A percentile compares a stretch with the other conserved stretches of the same genome.
Evolutionary conservation across 2,797 vertebrate genomes (phyloP).

Genomic region (Arnoldichthys spilopterus): DNA sequence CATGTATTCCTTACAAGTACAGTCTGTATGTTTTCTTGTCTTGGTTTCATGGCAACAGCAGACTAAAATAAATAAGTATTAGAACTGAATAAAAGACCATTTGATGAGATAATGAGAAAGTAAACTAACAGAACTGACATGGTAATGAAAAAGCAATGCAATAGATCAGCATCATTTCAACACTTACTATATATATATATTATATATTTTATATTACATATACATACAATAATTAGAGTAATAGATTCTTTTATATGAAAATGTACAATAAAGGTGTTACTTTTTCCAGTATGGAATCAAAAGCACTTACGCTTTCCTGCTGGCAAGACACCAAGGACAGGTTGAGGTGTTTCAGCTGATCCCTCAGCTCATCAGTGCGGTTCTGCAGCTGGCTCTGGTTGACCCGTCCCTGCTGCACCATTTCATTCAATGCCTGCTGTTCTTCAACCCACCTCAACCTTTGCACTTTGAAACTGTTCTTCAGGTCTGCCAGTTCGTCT

Average conservation of each 20-base stretch:
- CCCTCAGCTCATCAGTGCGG: conserved; percentile 47
- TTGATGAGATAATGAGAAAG: not conserved
- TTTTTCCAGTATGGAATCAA: not conserved
- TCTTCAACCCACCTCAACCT: conserved; percentile 53
- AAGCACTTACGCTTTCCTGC: conserved; percentile 67
- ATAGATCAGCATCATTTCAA: too few species aligned
- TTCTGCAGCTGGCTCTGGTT: conserved; percentile 39
- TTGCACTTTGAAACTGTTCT: conserved; percentile 52
- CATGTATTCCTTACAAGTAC: not conserved
- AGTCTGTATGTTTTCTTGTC: not conserved
- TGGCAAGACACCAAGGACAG: conserved; percentile 61
- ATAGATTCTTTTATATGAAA: not conserved
- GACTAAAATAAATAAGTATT: not conserved
- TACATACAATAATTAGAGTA: not conserved
- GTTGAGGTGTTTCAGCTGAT: conserved; percentile 59
- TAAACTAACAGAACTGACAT: not conserved
- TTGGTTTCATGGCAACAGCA: not conserved
- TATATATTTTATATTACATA: too few species aligned
- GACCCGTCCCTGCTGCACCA: conserved; percentile 50
- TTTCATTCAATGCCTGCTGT: conserved; percentile 67
- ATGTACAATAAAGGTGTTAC: not conserved
- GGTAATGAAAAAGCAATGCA: too few species aligned
- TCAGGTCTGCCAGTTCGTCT: conserved; percentile 51
- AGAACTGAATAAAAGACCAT: not conserved
- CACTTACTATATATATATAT: too few species aligned